Evolutionary conservation across 2,113 vertebrate species (phyloP), one percentile per base, ranked within the genome.

Genomic region (Parotia lawesii): DNA sequence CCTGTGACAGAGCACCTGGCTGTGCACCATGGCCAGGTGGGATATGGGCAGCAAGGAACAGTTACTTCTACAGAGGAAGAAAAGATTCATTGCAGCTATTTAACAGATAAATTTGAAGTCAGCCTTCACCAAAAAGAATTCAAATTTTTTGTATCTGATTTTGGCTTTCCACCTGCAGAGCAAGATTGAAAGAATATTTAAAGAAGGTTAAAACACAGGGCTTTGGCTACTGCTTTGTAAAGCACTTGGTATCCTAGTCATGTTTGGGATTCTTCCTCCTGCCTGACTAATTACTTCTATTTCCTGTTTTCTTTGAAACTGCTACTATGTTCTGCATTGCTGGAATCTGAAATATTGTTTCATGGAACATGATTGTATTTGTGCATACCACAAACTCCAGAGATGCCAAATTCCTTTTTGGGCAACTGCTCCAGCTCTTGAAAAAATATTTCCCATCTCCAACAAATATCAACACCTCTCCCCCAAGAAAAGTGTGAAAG

Each of bases 301-400:
- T 94, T 97, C 94, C 95, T 95, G 95, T 94, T 96, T 96, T 95
- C 82, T 91, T 93, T 95, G 72, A 91, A 88, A 81, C 77, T 67
- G 48, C 75, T 83, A 29, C 62, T 92, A 64, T 85, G 87, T 96
- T 94, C 78, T 93, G 72, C 72, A 75, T 83, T 90, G 75, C 75
- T 96, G 95, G 93, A 96, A 96, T 94, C 91, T 84, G 44, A 94
- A 97, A 94, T 90, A 95, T 86, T 81, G 76, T 86, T 94, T 95
- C 94, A 94, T 50, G 90, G 87, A 91, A 67, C 48, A 42, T 72
- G 87, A 65, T 42, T 96, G 29, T 80, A 86, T 88, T 93, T 95
- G 75, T 84, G 90, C 94, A 94, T 97, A 75, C 93, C 91, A 93
- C 93, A 94, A 67, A 90, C 90, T 93, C 87, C 66, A 75, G 53